These are phyloP conservation scores for Sorex maritimensis DNA, from an alignment of 2,797 vertebrate genomes.

Conservation along the genomic window DNA sequence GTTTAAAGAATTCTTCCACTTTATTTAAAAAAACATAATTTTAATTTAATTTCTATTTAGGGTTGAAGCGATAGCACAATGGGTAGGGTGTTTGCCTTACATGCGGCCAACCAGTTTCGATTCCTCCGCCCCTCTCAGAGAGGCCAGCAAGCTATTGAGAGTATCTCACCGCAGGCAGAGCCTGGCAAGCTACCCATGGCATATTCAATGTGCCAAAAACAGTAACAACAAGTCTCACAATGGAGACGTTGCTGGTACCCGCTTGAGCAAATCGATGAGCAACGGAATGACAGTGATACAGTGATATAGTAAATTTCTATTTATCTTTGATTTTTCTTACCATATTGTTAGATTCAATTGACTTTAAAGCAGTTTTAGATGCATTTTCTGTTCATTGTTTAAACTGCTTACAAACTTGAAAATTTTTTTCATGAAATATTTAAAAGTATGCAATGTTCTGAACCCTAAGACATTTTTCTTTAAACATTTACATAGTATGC, in stretches of 20 bases:
- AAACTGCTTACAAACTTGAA: constrained; percentile 51
- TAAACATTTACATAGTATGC: constrained; percentile 36
- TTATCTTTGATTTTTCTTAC: constrained; percentile 1
- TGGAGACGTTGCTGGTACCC: no score
- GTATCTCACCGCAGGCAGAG: no score
- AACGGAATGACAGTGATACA: no score
- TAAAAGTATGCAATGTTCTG: constrained; percentile 28
- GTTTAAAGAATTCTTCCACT: not conserved
- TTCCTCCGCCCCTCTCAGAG: no score
- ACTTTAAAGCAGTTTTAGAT: constrained; percentile 49
- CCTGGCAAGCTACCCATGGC: no score
- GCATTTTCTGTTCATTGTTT: constrained; percentile 25
- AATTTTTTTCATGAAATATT: constrained; percentile 57
- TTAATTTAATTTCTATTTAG: not conserved
- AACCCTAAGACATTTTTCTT: constrained; percentile 30
- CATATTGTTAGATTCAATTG: constrained; percentile 44
- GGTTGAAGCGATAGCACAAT: no score
- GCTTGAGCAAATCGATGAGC: no score
- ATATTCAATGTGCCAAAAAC: no score
- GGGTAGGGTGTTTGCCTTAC: no score
- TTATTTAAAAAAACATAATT: constrained; percentile 49
- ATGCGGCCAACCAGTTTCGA: no score
- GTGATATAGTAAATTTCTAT: not conserved
- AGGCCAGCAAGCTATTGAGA: no score
- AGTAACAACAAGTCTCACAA: no score